A percentile compares a stretch with the other conserved stretches of the same genome.
Evolutionary conservation across 1,140 invertebrate species (phyloP).

Genomic region (Drosophila setifemur): DNA sequence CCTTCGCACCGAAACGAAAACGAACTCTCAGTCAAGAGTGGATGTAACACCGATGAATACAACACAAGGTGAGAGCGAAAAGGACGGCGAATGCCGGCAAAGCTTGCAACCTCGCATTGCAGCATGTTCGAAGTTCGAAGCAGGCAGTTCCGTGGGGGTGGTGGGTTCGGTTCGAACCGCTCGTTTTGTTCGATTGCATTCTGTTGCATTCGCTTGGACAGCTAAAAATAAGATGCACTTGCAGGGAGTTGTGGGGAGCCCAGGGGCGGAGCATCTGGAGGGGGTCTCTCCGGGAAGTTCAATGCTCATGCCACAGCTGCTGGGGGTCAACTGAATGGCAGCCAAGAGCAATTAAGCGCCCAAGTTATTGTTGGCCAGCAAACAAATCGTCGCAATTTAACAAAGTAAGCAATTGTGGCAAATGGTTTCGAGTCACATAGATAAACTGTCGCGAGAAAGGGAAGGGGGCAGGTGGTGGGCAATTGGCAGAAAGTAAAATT

Average conservation of each 20-base stretch:
- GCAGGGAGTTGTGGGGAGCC: background rate
- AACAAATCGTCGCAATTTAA: conserved; percentile 67
- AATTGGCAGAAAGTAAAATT: conserved; percentile 52
- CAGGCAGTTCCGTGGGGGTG: too few relatives aligned
- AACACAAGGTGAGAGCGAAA: background rate
- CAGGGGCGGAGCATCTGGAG: background rate
- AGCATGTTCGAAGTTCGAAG: conserved; percentile 1
- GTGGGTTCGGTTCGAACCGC: background rate
- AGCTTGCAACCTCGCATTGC: background rate
- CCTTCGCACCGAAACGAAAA: too few relatives aligned
- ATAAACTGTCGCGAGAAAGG: conserved; percentile 41
- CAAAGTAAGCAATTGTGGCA: conserved; percentile 70
- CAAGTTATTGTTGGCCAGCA: conserved; percentile 52
- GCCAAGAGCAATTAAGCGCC: conserved; percentile 58
- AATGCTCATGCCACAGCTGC: conserved; percentile 47
- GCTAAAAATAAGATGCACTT: conserved; percentile 17
- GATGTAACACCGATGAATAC: too few relatives aligned
- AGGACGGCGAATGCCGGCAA: background rate
- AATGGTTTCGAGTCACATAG: conserved; percentile 55
- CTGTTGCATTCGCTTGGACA: conserved; percentile 1
- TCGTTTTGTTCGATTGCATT: background rate
- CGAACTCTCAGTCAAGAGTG: too few relatives aligned
- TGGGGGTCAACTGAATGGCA: conserved; percentile 35
- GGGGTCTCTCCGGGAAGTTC: conserved; percentile 38
- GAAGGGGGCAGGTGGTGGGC: background rate